Base-by-base conservation (phyloP, 2,797 vertebrate species). In the Galago senegalensis region DNA sequence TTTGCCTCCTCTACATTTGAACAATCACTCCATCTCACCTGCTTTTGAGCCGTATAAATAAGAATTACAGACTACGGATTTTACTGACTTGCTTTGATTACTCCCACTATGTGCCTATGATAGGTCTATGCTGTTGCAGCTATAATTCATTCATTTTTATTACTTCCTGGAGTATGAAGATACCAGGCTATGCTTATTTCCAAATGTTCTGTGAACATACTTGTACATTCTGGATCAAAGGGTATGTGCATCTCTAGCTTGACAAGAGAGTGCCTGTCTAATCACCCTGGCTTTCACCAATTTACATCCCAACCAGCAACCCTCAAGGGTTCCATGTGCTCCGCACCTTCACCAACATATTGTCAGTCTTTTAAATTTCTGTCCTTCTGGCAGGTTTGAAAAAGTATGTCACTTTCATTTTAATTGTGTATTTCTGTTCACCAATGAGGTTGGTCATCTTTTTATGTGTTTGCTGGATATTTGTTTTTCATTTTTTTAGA, bases 31-130 rank as follows among this genome's bases (percentile, higher is more conserved):
- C 3, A 7, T 37, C n/a, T 27, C 34, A 53, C n/a, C 20, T 34
- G 29, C 34, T 46, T 82, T 34, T 34, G 20, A 82, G 63, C 9
- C 49, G 27, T 3, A 49, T 11, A 43, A 63, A 37, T 9, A 69
- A 0, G 29, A 70, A 40, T 25, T 3, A 3, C 27, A 40, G 4
- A 12, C 1, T 4, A 2, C 3, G 18, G 7, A 60, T 27, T 77
- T 20, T 37, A 60, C 25, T 3, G 46, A 81, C 6, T 20, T n/a
- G 31, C 67, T 29, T 12, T 43, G 21, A 37, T 86, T 76, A 13
- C n/a, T 63, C 17, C 37, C 40, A 60, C 21, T 40, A 34, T 14
- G 58, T 81, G n/a, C 27, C 18, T 77, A 17, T 7, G 63, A 20
- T 4, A 17, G 10, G 21, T 3, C 4, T 3, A 1, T 7, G 46